These are phyloP conservation scores for Callipepla squamata DNA, from an alignment of 2,113 vertebrate genomes.

Conservation along the genomic window DNA sequence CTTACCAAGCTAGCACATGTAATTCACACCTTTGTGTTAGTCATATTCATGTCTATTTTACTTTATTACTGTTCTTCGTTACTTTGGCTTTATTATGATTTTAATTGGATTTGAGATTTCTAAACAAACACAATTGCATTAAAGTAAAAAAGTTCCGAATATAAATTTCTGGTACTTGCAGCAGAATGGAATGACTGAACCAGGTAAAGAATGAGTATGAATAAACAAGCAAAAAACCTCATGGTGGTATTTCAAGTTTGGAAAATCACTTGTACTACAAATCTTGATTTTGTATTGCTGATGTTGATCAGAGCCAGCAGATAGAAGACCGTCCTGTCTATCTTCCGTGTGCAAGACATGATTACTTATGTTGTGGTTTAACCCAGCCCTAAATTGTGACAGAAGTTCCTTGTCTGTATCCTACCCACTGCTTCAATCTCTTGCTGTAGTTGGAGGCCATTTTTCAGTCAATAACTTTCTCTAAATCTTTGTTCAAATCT, in stretches of 20 bases:
- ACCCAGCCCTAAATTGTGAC: neutral
- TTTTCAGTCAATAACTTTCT: neutral
- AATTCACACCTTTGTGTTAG: neutral
- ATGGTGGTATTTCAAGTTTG: neutral
- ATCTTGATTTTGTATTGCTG: neutral
- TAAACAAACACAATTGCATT: neutral
- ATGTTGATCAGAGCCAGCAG: neutral
- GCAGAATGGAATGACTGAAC: neutral
- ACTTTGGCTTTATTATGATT: neutral
- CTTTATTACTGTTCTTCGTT: neutral
- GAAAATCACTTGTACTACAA: neutral
- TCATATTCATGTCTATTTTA: neutral
- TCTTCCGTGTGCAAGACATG: neutral
- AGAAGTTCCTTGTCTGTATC: neutral
- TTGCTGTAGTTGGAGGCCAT: neutral
- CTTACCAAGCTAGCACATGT: neutral
- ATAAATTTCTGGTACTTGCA: neutral
- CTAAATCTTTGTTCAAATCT: neutral
- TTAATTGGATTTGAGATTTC: neutral
- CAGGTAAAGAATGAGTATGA: neutral
- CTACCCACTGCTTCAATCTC: neutral
- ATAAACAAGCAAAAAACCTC: neutral
- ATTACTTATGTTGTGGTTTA: rapidly evolving
- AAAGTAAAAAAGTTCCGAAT: neutral
- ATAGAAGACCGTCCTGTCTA: neutral